These are phyloP conservation scores for Clunio marinus DNA, from an alignment of 2,888 invertebrate species.

Conservation along the genomic window DNA sequence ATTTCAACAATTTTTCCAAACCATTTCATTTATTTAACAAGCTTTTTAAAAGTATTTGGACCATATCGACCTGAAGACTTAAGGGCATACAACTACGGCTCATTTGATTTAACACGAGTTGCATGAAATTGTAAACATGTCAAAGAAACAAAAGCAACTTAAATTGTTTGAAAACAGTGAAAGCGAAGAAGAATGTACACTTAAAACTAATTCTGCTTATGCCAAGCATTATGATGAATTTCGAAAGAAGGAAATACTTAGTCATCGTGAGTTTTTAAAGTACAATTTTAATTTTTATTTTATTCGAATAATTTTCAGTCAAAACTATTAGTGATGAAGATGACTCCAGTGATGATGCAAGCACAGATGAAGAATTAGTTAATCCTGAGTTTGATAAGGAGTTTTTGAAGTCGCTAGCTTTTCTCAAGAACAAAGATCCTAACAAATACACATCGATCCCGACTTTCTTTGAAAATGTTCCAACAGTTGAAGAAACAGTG, in stretches of 20 bases:
- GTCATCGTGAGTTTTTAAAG: conserved; percentile 61
- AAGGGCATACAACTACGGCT: no score
- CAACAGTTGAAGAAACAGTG: conserved; percentile 41
- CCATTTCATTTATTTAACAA: no score
- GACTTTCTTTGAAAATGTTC: conserved; percentile 62
- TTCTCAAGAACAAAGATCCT: conserved; percentile 83
- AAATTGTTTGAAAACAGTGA: conserved; percentile 25
- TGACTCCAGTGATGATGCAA: conserved; percentile 43
- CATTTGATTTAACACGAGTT: no score
- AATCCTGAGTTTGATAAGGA: conserved; percentile 63
- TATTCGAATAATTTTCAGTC: conserved; percentile 43
- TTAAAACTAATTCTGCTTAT: conserved; percentile 72
- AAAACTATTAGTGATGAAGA: conserved; percentile 48
- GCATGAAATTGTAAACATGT: no score
- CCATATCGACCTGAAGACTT: no score
- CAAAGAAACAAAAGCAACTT: not conserved
- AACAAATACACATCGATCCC: conserved; percentile 76
- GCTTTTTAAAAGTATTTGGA: no score
- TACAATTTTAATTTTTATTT: conserved; percentile 23
- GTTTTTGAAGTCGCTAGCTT: conserved; percentile 81
- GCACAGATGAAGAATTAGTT: conserved; percentile 44
- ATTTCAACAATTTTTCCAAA: no score
- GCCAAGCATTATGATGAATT: conserved; percentile 79
- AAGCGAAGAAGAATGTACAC: conserved; percentile 53
- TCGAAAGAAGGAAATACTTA: conserved; percentile 80